These are phyloP conservation scores for Dynastes maya DNA, from an alignment of 2,888 invertebrate genomes.

Conservation along the genomic window DNA sequence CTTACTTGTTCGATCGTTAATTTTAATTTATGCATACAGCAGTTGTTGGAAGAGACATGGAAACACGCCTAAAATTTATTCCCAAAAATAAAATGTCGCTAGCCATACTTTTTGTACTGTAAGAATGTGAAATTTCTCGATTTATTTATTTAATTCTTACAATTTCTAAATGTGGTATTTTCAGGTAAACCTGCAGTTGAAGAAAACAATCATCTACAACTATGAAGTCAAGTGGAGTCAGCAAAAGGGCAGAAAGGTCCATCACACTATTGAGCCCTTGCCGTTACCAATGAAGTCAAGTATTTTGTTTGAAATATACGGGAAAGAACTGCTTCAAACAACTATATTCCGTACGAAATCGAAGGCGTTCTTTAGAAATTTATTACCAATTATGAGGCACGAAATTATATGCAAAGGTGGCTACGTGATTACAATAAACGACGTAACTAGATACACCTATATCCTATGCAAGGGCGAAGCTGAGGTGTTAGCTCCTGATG, in stretches of 20 bases:
- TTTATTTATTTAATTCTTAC: neutral
- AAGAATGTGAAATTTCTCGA: no score
- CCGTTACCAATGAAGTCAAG: constrained; percentile 49
- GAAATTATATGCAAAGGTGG: constrained; percentile 54
- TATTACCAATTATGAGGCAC: constrained; percentile 48
- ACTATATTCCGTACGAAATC: constrained; percentile 44
- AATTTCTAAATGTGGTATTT: neutral
- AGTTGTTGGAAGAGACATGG: no score
- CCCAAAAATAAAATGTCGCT: no score
- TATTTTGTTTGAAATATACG: constrained; percentile 52
- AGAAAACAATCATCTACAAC: constrained; percentile 47
- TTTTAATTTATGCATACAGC: no score
- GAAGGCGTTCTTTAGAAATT: constrained; percentile 50
- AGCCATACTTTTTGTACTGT: no score
- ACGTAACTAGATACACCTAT: constrained; percentile 53
- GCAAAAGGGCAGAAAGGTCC: constrained; percentile 40
- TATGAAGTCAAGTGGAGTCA: constrained; percentile 50
- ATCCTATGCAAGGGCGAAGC: constrained; percentile 55
- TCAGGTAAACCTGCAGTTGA: constrained; percentile 42
- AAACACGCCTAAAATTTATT: no score
- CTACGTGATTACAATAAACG: constrained; percentile 54
- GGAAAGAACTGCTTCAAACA: constrained; percentile 39
- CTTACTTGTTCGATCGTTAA: no score
- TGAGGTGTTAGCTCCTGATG: constrained; percentile 57
- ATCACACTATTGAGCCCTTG: constrained; percentile 41